Evolutionary conservation across 1,140 invertebrate species (phyloP).

Genomic region (Colletes gigas): DNA sequence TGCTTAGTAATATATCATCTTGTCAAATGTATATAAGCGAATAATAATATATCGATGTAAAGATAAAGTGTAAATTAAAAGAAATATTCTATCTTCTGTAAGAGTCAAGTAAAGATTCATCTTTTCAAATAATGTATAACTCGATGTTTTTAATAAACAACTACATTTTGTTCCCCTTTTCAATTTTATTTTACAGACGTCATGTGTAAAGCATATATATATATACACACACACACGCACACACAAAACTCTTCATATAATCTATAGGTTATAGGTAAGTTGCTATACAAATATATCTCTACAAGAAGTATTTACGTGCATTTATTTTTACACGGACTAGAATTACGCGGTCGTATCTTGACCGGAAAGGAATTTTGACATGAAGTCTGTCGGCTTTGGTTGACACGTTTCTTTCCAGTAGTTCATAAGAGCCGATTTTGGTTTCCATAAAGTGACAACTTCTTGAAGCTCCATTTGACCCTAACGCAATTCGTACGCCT

Average conservation of each 20-base stretch:
- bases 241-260: neutral
- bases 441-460: slow-evolving; percentile 92
- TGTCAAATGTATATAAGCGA: slow-evolving; percentile 79
- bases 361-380: slow-evolving; percentile 93
- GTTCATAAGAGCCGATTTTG: slow-evolving; percentile 91
- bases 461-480: slow-evolving; percentile 97
- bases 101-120: slow-evolving; percentile 67
- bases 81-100: slow-evolving; percentile 68
- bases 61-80: slow-evolving; percentile 74
- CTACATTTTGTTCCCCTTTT: slow-evolving; percentile 22
- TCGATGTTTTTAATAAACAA: slow-evolving; percentile 52
- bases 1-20: slow-evolving; percentile 79
- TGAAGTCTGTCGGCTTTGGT: slow-evolving; percentile 93
- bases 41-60: slow-evolving; percentile 78
- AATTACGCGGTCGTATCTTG: slow-evolving; percentile 80
- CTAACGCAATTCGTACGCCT: slow-evolving; percentile 78
- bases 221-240: too few relatives aligned
- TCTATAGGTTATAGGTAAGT: neutral
- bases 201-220: neutral
- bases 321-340: slow-evolving; percentile 5
- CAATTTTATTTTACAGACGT: slow-evolving; percentile 18
- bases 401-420: slow-evolving; percentile 93
- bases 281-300: slow-evolving; percentile 1
- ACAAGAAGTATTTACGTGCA: slow-evolving; percentile 7
- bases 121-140: slow-evolving; percentile 58